A percentile compares a stretch with the other conserved stretches of the same genome.
These are phyloP conservation scores for Pseudochirops cupreus DNA, from an alignment of 2,797 vertebrate species.

Conservation along the genomic window DNA sequence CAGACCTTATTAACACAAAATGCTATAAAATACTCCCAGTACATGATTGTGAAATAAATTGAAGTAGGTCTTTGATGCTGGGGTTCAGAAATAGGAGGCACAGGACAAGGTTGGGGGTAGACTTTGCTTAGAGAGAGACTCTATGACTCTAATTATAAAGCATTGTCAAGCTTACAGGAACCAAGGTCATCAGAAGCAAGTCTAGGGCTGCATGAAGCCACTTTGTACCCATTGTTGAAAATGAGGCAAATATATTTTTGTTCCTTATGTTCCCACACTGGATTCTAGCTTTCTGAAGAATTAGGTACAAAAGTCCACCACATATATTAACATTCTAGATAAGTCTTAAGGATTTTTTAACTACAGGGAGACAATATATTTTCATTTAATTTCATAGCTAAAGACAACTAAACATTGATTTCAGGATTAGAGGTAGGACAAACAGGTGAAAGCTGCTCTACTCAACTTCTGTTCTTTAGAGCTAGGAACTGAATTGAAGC, in stretches of 20 bases:
- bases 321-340: slow-evolving; percentile 43
- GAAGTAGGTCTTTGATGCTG: neutral
- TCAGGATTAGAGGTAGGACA: slow-evolving; percentile 48
- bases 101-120: neutral
- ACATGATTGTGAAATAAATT: neutral
- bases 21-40: neutral
- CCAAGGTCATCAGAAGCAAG: neutral
- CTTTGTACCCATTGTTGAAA: slow-evolving; percentile 28
- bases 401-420: slow-evolving; percentile 59
- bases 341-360: slow-evolving; percentile 66
- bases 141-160: neutral
- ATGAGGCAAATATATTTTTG: slow-evolving; percentile 46
- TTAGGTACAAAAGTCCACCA: slow-evolving; percentile 61
- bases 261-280: slow-evolving; percentile 48
- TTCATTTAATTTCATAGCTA: slow-evolving; percentile 63
- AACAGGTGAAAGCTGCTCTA: slow-evolving; percentile 6
- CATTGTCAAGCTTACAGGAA: neutral
- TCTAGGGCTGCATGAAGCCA: neutral
- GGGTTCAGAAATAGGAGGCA: neutral
- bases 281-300: slow-evolving; percentile 42
- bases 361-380: slow-evolving; percentile 43
- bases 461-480: neutral
- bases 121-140: slow-evolving; percentile 24
- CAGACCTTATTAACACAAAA: neutral
- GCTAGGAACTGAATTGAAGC: neutral